These are phyloP conservation scores for Idaea dimidiata DNA, from an alignment of 2,888 invertebrate species.

Conservation along the genomic window DNA sequence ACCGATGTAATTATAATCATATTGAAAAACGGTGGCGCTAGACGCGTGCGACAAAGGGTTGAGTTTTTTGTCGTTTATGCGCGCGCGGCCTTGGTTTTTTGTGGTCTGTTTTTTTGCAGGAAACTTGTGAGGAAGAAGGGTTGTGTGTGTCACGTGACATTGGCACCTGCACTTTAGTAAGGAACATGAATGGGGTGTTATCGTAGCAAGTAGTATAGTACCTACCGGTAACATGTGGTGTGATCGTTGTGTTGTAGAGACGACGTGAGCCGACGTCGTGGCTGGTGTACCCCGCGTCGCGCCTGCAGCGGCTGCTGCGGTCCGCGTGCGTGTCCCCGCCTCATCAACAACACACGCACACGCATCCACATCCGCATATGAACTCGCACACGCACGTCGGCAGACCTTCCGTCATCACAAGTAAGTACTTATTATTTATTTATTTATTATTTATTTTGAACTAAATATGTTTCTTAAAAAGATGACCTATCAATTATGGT, in stretches of 20 bases:
- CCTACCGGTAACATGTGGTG: neutral
- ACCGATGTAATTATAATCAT: constrained; percentile 36
- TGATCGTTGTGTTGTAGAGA: constrained; percentile 29
- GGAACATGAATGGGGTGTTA: neutral
- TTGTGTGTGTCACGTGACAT: constrained; percentile 10
- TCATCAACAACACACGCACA: constrained; percentile 47
- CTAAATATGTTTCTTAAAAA: too few relatives aligned
- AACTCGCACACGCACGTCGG: neutral
- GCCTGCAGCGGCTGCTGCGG: constrained; percentile 51
- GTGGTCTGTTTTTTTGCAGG: constrained; percentile 33
- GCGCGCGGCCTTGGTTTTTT: constrained; percentile 50
- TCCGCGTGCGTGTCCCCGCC: constrained; percentile 38
- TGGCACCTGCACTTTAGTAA: neutral
- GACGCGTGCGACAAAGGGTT: constrained; percentile 54
- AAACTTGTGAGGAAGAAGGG: constrained; percentile 38
- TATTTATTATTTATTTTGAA: too few relatives aligned
- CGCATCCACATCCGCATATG: constrained; percentile 1
- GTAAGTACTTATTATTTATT: neutral
- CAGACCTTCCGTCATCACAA: neutral
- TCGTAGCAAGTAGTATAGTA: constrained; percentile 2
- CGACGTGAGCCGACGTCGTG: constrained; percentile 45
- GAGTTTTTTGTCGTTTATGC: constrained; percentile 40
- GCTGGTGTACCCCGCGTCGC: constrained; percentile 57
- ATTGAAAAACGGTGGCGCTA: constrained; percentile 39
- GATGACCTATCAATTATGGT: too few relatives aligned